A percentile compares a stretch with the other conserved stretches of the same genome.
These are phyloP conservation scores for Cyphomyrmex costatus DNA, from an alignment of 1,140 invertebrate genomes.

Conservation along the genomic window DNA sequence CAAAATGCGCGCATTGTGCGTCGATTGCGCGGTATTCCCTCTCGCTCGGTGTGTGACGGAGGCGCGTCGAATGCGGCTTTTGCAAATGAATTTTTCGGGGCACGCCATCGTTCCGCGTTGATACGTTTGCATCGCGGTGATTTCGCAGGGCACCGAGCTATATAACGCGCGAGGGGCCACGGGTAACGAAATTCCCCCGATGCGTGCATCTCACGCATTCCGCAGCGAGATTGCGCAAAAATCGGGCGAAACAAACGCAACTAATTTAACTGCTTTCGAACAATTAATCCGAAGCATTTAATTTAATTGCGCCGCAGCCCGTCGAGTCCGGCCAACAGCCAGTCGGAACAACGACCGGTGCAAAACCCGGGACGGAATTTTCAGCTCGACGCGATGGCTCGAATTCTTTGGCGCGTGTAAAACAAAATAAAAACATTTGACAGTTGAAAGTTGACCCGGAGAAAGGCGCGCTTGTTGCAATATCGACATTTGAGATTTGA, in stretches of 20 bases:
- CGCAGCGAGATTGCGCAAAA: conserved; percentile 83
- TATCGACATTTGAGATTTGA: conserved; percentile 22
- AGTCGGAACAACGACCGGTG: conserved; percentile 75
- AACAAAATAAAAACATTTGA: conserved; percentile 73
- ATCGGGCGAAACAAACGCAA: conserved; percentile 82
- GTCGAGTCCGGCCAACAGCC: conserved; percentile 69
- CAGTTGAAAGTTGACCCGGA: conserved; percentile 45
- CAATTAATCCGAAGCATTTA: conserved; percentile 85
- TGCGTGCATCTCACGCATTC: conserved; percentile 78
- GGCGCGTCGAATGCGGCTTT: conserved; percentile 61
- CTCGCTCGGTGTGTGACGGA: conserved; percentile 41
- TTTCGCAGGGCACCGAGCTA: conserved; percentile 58
- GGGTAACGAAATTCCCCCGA: conserved; percentile 70
- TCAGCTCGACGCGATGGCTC: conserved; percentile 70
- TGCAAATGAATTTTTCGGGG: conserved; percentile 72
- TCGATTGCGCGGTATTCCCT: conserved; percentile 20
- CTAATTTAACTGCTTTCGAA: conserved; percentile 85
- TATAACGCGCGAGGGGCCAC: conserved; percentile 67
- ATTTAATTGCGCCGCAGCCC: conserved; percentile 83
- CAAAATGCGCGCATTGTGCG: conserved; percentile 21
- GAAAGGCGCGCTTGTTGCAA: conserved; percentile 35
- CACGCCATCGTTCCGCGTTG: conserved; percentile 59
- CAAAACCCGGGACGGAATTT: conserved; percentile 75
- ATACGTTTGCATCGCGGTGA: conserved; percentile 62
- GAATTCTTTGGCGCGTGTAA: conserved; percentile 74